Evolutionary conservation across 2,113 vertebrate species (phyloP).

Genomic region (Lota lota): DNA sequence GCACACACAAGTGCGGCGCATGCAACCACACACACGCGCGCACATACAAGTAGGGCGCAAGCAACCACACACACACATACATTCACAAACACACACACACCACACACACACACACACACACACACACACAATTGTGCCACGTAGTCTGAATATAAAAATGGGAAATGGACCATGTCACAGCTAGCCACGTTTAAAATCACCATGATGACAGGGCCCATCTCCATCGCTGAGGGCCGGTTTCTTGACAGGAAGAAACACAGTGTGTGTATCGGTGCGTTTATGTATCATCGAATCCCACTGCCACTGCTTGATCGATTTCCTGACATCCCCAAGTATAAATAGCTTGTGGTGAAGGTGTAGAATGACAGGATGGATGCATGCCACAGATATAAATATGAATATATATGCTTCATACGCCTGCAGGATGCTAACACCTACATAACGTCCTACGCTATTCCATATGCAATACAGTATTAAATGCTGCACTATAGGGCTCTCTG

Average conservation of each 20-base stretch:
- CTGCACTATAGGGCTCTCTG: too few relatives aligned
- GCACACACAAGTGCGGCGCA: not conserved
- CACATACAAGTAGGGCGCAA: not conserved
- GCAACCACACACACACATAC: not conserved
- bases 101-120: not conserved
- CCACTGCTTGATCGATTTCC: conserved; percentile 18
- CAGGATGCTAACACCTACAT: too few relatives aligned
- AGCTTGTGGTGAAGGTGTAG: conserved; percentile 19
- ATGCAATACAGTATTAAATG: too few relatives aligned
- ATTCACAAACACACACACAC: not conserved
- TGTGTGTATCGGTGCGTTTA: conserved; percentile 9
- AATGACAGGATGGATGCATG: conserved; percentile 28
- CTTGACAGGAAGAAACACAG: conserved; percentile 7
- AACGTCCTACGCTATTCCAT: too few relatives aligned
- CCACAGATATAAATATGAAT: conserved; percentile 17
- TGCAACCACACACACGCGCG: not conserved
- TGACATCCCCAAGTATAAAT: conserved; percentile 40
- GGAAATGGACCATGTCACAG: conserved; percentile 16
- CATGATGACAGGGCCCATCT: not conserved
- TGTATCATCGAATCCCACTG: conserved; percentile 10
- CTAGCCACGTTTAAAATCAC: conserved; percentile 20
- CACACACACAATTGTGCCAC: not conserved
- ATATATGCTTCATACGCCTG: not conserved
- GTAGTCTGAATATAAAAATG: conserved; percentile 8
- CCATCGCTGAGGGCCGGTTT: not conserved